Evolutionary conservation across 2,888 invertebrate genomes (phyloP).

Genomic region (Thysanoteuthis rhombus): DNA sequence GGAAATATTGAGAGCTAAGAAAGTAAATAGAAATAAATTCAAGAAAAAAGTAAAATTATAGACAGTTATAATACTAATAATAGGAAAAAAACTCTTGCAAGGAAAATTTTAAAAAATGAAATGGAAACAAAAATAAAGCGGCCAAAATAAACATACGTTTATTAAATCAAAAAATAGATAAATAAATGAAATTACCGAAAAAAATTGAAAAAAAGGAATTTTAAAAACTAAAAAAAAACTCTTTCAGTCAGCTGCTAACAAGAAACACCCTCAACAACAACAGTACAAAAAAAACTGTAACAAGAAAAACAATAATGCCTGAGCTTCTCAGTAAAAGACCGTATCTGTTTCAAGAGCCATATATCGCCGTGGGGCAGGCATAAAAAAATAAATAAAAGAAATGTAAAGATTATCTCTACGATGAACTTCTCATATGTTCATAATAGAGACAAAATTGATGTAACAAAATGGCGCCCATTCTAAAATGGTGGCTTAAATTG

Average conservation of each 20-base stretch:
- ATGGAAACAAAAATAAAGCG: neutral
- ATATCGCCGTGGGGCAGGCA: neutral
- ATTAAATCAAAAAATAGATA: neutral
- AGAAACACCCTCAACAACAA: neutral
- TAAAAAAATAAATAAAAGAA: neutral
- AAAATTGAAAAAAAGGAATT: neutral
- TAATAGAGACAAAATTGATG: neutral
- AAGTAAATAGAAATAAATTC: neutral
- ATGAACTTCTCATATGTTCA: neutral
- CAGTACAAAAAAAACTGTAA: neutral
- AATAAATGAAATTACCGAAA: neutral
- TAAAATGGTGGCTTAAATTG: slow-evolving; percentile 12
- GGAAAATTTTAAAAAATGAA: too few species aligned
- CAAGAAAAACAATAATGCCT: neutral
- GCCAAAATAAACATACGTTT: neutral
- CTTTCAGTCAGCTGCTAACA: neutral
- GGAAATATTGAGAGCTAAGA: neutral
- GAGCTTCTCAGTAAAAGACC: neutral
- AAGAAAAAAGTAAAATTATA: neutral
- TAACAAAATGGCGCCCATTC: neutral
- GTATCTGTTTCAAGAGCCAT: neutral
- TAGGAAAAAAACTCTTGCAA: neutral
- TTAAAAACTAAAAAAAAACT: neutral
- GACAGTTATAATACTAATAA: neutral
- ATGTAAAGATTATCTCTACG: neutral